Evolutionary conservation across 2,797 vertebrate genomes (phyloP).

Genomic region (Vireo griseus): DNA sequence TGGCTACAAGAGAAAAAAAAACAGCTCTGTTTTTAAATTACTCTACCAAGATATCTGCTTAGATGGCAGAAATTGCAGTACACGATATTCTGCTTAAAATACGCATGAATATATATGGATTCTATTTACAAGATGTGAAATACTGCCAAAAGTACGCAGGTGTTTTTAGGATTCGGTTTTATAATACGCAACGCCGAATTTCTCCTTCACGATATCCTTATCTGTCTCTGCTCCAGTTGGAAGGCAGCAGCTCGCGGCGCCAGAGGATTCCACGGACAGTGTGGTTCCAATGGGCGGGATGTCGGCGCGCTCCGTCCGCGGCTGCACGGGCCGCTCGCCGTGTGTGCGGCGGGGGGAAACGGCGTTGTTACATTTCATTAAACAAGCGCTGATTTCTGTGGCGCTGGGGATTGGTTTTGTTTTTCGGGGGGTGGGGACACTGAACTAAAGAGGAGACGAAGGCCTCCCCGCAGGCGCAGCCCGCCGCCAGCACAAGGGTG

Average conservation of each 20-base stretch:
- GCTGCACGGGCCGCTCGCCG: background rate
- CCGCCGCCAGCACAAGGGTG: background rate
- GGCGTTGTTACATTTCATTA: background rate
- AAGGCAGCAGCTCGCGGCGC: background rate
- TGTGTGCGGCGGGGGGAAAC: too few species aligned
- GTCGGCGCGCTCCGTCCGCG: background rate
- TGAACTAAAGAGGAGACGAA: background rate
- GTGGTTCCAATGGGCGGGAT: background rate
- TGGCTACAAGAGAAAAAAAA: background rate
- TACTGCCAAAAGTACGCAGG: background rate
- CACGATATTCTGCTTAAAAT: background rate
- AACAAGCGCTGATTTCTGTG: background rate
- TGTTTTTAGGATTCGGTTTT: background rate
- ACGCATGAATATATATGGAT: background rate
- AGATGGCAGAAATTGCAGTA: conserved; percentile 11
- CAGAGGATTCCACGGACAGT: conserved; percentile 5
- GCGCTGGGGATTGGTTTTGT: background rate
- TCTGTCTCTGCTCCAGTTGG: conserved; percentile 1
- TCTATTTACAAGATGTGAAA: background rate
- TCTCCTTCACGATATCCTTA: conserved; percentile 37
- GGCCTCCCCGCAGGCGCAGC: fast-evolving
- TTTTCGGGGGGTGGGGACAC: too few species aligned
- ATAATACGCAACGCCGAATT: background rate
- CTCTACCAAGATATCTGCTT: conserved; percentile 9
- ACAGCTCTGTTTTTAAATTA: background rate